These are phyloP conservation scores for Thymelicus acteon DNA, from an alignment of 2,888 invertebrate species.

Conservation along the genomic window DNA sequence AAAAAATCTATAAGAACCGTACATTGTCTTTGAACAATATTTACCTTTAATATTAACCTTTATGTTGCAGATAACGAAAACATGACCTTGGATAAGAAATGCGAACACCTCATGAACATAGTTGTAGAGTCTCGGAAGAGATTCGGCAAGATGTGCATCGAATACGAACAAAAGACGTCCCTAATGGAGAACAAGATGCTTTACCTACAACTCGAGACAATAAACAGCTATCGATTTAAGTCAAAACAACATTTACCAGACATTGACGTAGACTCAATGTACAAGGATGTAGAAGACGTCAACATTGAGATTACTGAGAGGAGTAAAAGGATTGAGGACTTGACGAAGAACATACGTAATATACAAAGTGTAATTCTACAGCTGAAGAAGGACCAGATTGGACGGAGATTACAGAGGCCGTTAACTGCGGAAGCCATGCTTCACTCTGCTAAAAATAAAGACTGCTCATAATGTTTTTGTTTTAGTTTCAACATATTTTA, in stretches of 20 bases:
- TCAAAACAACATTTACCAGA: slow-evolving; percentile 55
- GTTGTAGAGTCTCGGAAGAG: slow-evolving; percentile 77
- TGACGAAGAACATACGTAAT: slow-evolving; percentile 55
- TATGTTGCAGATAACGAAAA: slow-evolving; percentile 57
- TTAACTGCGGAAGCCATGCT: slow-evolving; percentile 61
- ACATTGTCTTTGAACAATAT: no score
- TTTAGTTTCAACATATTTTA: not conserved
- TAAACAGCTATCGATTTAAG: slow-evolving; percentile 62
- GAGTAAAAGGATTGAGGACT: slow-evolving; percentile 53
- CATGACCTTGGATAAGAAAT: slow-evolving; percentile 60
- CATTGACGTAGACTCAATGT: slow-evolving; percentile 50
- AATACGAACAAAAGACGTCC: slow-evolving; percentile 66
- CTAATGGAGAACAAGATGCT: slow-evolving; percentile 67
- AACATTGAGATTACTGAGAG: slow-evolving; percentile 54
- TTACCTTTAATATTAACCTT: no score
- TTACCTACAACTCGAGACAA: slow-evolving; percentile 63
- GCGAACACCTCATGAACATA: slow-evolving; percentile 72
- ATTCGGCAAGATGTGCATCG: slow-evolving; percentile 67
- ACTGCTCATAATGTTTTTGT: slow-evolving; percentile 31
- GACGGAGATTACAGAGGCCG: slow-evolving; percentile 57
- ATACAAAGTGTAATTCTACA: slow-evolving; percentile 63
- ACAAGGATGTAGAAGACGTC: slow-evolving; percentile 62
- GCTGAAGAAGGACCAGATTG: slow-evolving; percentile 59
- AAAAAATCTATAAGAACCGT: no score
- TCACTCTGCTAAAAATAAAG: slow-evolving; percentile 57